These are phyloP conservation scores for Dascillus cervinus DNA, from an alignment of 2,888 invertebrate species.

Conservation along the genomic window DNA sequence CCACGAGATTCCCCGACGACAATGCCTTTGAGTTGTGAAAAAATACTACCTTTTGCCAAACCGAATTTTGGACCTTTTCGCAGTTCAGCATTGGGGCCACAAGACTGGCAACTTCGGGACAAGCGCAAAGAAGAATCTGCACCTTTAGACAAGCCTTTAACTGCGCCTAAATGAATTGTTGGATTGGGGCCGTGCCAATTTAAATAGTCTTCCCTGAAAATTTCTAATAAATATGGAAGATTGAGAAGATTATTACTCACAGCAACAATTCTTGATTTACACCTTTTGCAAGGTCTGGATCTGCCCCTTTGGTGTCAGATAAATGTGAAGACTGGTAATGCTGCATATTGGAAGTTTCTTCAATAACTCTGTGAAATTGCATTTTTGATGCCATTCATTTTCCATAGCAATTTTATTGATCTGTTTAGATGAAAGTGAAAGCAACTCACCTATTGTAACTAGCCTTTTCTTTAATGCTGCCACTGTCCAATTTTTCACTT, in stretches of 20 bases:
- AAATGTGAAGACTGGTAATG: conserved; percentile 54
- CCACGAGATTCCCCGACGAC: conserved; percentile 45
- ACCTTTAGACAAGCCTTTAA: conserved; percentile 45
- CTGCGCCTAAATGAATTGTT: conserved; percentile 47
- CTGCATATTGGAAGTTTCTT: conserved; percentile 21
- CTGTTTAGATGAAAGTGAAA: too few species aligned
- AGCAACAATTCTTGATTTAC: conserved; percentile 69
- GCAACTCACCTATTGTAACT: too few species aligned
- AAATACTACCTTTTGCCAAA: conserved; percentile 72
- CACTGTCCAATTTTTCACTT: conserved; percentile 30
- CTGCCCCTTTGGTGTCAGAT: conserved; percentile 57
- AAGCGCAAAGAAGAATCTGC: conserved; percentile 40
- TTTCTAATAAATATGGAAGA: conserved; percentile 11
- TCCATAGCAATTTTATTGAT: conserved; percentile 6
- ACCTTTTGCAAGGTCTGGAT: conserved; percentile 65
- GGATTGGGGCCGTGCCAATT: conserved; percentile 79
- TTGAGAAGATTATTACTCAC: conserved; percentile 48
- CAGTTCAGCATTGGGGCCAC: conserved; percentile 59
- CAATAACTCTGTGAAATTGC: conserved; percentile 1
- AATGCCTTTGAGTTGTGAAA: conserved; percentile 54
- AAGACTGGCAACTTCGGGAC: conserved; percentile 45
- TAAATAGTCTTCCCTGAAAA: conserved; percentile 66
- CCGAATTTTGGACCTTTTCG: conserved; percentile 66
- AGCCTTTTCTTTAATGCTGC: too few species aligned
- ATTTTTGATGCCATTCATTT: conserved; percentile 5